Evolutionary conservation across 2,797 vertebrate species (phyloP), one percentile per base, ranked within the genome.

Genomic region (Bucorvus abyssinicus): DNA sequence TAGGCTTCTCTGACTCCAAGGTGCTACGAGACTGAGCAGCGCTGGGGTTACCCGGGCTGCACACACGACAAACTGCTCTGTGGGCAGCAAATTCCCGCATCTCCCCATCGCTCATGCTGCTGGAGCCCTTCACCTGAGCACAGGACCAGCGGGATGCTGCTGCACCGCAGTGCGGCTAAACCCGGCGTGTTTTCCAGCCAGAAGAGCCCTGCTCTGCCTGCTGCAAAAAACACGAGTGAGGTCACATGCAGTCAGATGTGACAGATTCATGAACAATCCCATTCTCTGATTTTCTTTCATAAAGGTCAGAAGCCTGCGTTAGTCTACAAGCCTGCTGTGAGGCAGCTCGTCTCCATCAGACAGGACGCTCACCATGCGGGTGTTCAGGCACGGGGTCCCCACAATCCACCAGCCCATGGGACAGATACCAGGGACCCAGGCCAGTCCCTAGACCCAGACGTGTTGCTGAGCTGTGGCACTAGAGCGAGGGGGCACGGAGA

Each of bases 391-490:
- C 57, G 21, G 40, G 7, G 52, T 44, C 12, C 13, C 50, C 2
- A 1, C 40, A 27, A 30, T 13, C 26, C 4, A 1, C 23, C 30
- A 30, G 4, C 49, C 64, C 5, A 2, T 1, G 0, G 30, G 29
- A 24, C 60, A 29, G 44, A 26, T 4, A 14, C 24, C 53, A 42
- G 30, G 42, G 40, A 24, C n/a, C 7, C 2, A 2, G 22, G 17
- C n/a, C 44, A 84, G 40, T 14, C 19, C 18, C 40, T 2, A 0
- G 29, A 8, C 53, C 63, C 75, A 53, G 40, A 12, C 2, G 7
- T 22, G 53, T 45, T 0, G 0, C 36, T 1, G 1, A 22, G 26
- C 47, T 30, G 45, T 6, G 13, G 18, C 32, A 52, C 45, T 32
- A 21, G 12, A 52, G 27, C 14, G 1, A 12, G 45, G 14, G 32